Conservation (phyloP, 2,797 vertebrate genomes). For the Myotis daubentonii region DNA sequence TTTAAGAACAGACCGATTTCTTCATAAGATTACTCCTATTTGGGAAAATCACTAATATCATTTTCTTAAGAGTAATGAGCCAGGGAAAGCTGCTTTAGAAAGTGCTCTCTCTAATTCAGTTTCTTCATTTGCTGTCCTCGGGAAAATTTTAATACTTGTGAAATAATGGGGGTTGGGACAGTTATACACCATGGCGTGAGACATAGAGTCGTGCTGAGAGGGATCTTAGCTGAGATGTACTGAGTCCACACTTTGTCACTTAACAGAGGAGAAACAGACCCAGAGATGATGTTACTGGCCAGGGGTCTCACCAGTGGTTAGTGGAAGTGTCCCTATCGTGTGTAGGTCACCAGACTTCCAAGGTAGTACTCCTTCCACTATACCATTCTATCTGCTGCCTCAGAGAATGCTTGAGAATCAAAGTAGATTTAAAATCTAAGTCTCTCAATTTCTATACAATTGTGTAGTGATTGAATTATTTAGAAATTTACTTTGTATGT, state of each 20-base stretch:
- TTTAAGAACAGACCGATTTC: conserved; percentile 45
- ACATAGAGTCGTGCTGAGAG: neutral
- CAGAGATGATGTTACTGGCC: neutral
- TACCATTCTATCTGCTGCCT: neutral
- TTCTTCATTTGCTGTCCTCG: conserved; percentile 21
- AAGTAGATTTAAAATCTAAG: conserved; percentile 9
- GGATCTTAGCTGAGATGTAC: neutral
- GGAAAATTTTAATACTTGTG: neutral
- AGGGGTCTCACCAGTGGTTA: neutral
- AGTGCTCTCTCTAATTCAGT: neutral
- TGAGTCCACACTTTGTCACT: neutral
- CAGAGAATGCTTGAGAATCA: neutral
- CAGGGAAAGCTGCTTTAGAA: conserved; percentile 34
- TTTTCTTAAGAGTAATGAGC: neutral
- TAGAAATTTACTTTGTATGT: conserved; percentile 1
- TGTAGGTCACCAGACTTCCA: neutral
- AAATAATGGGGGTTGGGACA: neutral
- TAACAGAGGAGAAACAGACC: neutral
- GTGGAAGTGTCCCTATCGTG: neutral
- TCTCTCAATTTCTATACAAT: conserved; percentile 28
- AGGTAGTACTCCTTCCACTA: neutral
- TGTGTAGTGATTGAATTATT: conserved; percentile 1
- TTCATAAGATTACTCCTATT: conserved; percentile 3
- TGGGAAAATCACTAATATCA: neutral
- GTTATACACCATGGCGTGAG: neutral